Conservation (phyloP, 2,113 vertebrate genomes). For the Spilogale gracilis region DNA sequence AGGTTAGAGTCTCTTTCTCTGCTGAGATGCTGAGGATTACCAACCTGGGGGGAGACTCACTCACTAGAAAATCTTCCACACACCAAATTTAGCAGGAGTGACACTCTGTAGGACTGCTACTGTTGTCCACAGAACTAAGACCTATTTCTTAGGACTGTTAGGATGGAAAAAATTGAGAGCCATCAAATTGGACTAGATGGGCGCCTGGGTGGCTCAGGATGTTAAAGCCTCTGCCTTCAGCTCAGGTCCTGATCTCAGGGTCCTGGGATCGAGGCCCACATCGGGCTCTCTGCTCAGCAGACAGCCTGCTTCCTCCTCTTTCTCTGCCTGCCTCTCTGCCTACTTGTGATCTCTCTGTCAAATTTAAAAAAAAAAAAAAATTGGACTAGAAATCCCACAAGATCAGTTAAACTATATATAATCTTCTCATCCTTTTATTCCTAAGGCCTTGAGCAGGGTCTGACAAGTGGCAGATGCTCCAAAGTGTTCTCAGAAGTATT, state of each 20-base stretch:
- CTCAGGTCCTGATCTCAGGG: too few species aligned
- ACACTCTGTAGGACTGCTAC: background rate
- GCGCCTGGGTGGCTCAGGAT: too few species aligned
- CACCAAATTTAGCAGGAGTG: background rate
- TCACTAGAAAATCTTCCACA: background rate
- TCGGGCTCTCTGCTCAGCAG: too few species aligned
- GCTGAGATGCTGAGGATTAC: background rate
- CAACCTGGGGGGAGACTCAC: background rate
- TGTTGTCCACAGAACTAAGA: background rate
- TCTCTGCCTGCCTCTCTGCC: too few species aligned
- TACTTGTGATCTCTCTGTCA: too few species aligned
- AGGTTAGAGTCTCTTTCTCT: background rate
- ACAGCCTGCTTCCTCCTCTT: too few species aligned
- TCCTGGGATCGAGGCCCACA: too few species aligned
- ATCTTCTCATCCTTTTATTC: constrained; percentile 23
- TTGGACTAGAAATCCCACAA: background rate
- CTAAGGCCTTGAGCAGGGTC: background rate
- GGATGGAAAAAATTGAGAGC: background rate
- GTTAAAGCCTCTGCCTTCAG: too few species aligned
- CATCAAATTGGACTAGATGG: background rate
- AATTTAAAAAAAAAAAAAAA: too few species aligned
- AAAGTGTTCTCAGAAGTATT: background rate
- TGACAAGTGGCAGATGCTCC: background rate
- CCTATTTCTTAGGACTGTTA: background rate
- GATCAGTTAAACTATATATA: background rate